Base-by-base conservation (phyloP, 2,797 vertebrate species). In the Percopsis omiscomaycus region DNA sequence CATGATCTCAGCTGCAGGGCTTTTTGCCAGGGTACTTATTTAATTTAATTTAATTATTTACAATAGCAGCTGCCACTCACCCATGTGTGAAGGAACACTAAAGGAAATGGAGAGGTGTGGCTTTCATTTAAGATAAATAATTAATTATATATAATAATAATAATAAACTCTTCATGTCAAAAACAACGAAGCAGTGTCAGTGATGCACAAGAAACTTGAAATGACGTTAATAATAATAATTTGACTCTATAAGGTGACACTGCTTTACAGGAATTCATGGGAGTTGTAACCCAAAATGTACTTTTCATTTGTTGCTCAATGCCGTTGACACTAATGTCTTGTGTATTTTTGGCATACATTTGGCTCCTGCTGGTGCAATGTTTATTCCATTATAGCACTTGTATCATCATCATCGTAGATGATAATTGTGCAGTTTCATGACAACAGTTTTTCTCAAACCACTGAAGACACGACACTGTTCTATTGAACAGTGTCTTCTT, bases 401-500 rank as follows among this genome's bases (percentile, higher is more conserved):
- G 61, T 64, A 53, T 55, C 22, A 47, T 60, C 81, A 84, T 85
- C 82, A 81, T 70, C 22, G 22, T 10, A 66, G 60, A 80, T 74
- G 66, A 37, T 30, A 69, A 68, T 68, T 67, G 66, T 74, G 69
- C 68, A 85, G 64, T 79, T 74, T 82, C 77, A 79, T 78, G 71
- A 75, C 66, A 66, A 55, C 62, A 14, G 5, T 62, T 61, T 32
- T 46, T 46, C 46, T 68, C 11, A 58, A 71, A 70, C 61, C 65
- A 69, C 74, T 78, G 75, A 58, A 79, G 79, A 84, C 73, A 68
- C 56, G 69, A 78, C 50, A 77, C 64, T 73, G 73, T 59, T 63
- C 64, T 82, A 79, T 79, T 85, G 82, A 84, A 84, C 80, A 84
- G 74, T 49, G 79, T 81, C 56, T 83, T 80, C 78, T 86, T 83